Conservation (phyloP, 2,113 vertebrate genomes). For the Urocitellus parryii region DNA sequence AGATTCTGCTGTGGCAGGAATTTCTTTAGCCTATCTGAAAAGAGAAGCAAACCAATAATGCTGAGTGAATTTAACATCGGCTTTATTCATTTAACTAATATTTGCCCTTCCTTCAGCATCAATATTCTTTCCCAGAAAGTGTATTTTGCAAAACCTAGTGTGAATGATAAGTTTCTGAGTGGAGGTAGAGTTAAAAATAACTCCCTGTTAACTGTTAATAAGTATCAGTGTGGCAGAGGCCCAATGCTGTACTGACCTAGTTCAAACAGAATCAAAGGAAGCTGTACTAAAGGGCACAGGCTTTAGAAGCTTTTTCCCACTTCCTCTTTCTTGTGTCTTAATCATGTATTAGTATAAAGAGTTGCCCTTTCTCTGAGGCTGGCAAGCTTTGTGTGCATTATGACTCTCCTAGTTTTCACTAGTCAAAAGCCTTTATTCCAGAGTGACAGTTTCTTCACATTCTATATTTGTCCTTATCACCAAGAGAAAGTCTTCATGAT, state of each 20-base stretch:
- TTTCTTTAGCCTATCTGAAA: conserved; percentile 11
- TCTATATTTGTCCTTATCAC: background rate
- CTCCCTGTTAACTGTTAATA: conserved; percentile 68
- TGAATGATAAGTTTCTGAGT: conserved; percentile 65
- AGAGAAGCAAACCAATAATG: background rate
- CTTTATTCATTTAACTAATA: conserved; percentile 67
- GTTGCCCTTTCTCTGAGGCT: background rate
- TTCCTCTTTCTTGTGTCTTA: conserved; percentile 52
- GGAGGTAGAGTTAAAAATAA: conserved; percentile 75
- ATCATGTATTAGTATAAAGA: conserved; percentile 65
- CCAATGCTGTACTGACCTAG: conserved; percentile 13
- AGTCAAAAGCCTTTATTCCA: conserved; percentile 30
- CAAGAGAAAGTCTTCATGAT: conserved; percentile 24
- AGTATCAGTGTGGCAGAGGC: conserved; percentile 30
- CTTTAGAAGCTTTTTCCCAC: conserved; percentile 16
- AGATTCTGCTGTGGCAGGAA: conserved; percentile 10
- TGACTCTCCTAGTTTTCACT: background rate
- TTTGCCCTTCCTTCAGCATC: conserved; percentile 53
- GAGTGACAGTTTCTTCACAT: background rate
- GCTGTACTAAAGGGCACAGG: background rate
- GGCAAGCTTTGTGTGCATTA: conserved; percentile 24
- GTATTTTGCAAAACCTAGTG: conserved; percentile 61
- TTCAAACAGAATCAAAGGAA: conserved; percentile 58
- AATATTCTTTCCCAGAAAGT: conserved; percentile 57
- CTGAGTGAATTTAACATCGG: conserved; percentile 49